Evolutionary conservation across 2,888 invertebrate genomes (phyloP).

Genomic region (Chrysina gloriosa): DNA sequence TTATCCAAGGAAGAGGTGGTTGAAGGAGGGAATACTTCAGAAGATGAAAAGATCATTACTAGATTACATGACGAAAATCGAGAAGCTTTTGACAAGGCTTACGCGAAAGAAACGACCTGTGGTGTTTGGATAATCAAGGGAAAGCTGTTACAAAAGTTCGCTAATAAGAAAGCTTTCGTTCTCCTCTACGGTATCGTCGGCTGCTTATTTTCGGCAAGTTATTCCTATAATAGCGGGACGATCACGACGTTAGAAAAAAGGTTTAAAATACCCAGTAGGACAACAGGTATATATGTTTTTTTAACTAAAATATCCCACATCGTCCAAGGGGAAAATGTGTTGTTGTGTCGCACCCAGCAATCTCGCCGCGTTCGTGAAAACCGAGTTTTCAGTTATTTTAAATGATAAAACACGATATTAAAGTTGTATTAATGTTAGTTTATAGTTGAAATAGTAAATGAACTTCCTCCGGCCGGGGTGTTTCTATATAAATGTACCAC

Average conservation of each 20-base stretch:
- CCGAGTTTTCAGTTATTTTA: not conserved
- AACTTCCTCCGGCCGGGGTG: not conserved
- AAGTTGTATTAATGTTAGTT: slow-evolving; percentile 27
- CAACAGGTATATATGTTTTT: slow-evolving; percentile 67
- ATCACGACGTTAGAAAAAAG: slow-evolving; percentile 80
- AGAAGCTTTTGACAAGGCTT: not conserved
- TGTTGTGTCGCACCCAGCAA: not conserved
- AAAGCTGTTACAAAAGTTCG: slow-evolving; percentile 70
- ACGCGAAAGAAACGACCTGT: slow-evolving; percentile 72
- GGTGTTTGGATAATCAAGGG: slow-evolving; percentile 74
- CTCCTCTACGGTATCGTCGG: slow-evolving; percentile 76
- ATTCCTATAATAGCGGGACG: slow-evolving; percentile 79
- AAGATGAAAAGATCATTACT: not conserved
- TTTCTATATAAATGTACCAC: slow-evolving; percentile 11
- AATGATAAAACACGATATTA: slow-evolving; percentile 24
- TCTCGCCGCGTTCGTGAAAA: not conserved
- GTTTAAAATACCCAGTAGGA: slow-evolving; percentile 78
- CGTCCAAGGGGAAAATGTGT: not conserved
- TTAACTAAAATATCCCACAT: not conserved
- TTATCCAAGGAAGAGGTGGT: not conserved
- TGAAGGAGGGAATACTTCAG: not conserved
- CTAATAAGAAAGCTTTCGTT: slow-evolving; percentile 71
- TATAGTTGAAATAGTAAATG: slow-evolving; percentile 18
- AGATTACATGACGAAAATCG: not conserved
- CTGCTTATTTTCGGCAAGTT: slow-evolving; percentile 76